A percentile compares a stretch with the other conserved stretches of the same genome.
phyloP scores from a whole-genome alignment of 1,140 invertebrate genomes.

The Lasioglossum albipes region DNA sequence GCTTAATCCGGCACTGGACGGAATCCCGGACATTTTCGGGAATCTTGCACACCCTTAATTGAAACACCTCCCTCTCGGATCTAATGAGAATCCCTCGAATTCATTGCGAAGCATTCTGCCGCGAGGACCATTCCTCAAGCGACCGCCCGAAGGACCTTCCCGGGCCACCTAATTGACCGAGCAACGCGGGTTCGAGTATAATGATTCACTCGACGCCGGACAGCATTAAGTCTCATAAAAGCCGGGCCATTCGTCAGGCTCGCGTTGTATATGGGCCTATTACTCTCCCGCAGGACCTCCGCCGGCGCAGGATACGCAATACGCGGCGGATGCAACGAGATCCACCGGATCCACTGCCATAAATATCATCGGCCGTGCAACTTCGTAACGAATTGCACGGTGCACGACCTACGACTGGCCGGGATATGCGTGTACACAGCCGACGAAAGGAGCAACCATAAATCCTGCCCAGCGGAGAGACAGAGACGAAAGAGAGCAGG shows the following conservation, averaged over 20 bases:
- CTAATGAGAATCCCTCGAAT: too few relatives aligned
- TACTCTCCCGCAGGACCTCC: conserved; percentile 1
- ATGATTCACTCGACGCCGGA: neutral
- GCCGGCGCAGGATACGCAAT: conserved; percentile 14
- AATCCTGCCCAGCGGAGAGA: conserved; percentile 6
- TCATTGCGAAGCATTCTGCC: too few relatives aligned
- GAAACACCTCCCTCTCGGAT: too few relatives aligned
- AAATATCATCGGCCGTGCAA: conserved; percentile 32
- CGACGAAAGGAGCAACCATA: conserved; percentile 24
- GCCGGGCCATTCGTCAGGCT: conserved; percentile 3
- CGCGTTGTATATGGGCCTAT: neutral
- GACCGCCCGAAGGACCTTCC: too few relatives aligned
- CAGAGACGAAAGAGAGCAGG: too few relatives aligned
- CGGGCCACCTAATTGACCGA: too few relatives aligned
- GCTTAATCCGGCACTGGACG: too few relatives aligned
- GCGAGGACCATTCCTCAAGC: too few relatives aligned
- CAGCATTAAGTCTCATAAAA: neutral
- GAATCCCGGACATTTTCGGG: too few relatives aligned
- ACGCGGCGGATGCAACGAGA: neutral
- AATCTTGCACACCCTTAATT: too few relatives aligned
- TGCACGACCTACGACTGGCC: conserved; percentile 30
- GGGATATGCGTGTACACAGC: conserved; percentile 1
- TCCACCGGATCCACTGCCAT: conserved; percentile 22
- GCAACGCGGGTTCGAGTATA: too few relatives aligned
- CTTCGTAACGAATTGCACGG: conserved; percentile 25